Conservation (phyloP, 1,140 invertebrate species). For the Phortica variegata region DNA sequence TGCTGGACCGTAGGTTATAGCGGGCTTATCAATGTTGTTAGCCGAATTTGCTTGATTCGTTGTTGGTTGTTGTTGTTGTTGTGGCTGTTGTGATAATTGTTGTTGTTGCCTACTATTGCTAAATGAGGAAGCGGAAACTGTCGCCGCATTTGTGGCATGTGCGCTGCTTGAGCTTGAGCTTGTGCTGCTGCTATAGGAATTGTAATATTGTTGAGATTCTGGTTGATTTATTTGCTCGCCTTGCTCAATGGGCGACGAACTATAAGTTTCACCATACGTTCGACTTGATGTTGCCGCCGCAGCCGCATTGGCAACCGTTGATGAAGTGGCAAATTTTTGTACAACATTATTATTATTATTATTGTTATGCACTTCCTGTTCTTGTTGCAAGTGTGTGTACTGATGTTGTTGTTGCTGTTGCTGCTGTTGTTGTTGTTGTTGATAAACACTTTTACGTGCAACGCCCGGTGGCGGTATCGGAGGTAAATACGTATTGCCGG, state of each 20-base stretch:
- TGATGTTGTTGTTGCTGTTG: conserved; percentile 32
- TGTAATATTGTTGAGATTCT: conserved; percentile 22
- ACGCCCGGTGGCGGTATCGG: conserved; percentile 29
- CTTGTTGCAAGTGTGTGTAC: conserved; percentile 19
- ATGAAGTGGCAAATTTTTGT: conserved; percentile 4
- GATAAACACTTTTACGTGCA: conserved; percentile 38
- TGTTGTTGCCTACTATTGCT: conserved; percentile 9
- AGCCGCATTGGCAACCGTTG: background rate
- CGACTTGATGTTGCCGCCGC: conserved; percentile 2
- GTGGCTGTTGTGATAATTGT: conserved; percentile 3
- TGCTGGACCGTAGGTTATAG: conserved; percentile 36
- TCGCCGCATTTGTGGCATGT: conserved; percentile 1
- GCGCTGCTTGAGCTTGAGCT: conserved; percentile 23
- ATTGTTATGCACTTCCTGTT: conserved; percentile 14
- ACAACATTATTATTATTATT: conserved; percentile 14
- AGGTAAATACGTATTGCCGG: conserved; percentile 45
- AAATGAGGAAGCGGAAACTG: conserved; percentile 8
- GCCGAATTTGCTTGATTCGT: conserved; percentile 10
- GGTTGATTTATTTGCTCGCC: background rate
- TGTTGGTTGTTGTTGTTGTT: conserved; percentile 16
- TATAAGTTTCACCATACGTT: conserved; percentile 20
- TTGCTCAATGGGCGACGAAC: too few relatives aligned
- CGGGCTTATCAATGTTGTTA: conserved; percentile 12
- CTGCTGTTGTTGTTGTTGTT: conserved; percentile 29
- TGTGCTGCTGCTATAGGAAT: conserved; percentile 33